Percentiles rank a stretch among this genome's conserved stretches.
Conservation (phyloP, 1,140 invertebrate species). For the Drosophila biarmipes region DNA sequence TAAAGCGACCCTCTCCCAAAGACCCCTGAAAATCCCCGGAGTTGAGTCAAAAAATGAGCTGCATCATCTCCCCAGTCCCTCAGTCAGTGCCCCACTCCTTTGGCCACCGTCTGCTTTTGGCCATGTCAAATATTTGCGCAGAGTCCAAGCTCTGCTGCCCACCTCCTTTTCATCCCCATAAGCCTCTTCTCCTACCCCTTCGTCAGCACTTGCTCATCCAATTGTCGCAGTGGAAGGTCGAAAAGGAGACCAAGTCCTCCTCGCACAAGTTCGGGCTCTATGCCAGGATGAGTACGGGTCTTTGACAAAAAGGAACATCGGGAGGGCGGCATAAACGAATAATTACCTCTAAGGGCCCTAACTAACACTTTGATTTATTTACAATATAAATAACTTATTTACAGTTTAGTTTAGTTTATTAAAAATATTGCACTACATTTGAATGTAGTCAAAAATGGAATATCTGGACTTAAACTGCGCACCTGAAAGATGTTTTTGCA, state of each 20-base stretch:
- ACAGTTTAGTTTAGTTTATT: too few species aligned
- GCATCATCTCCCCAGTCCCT: slow-evolving; percentile 1
- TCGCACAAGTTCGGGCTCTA: slow-evolving; percentile 16
- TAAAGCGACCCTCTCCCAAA: not conserved
- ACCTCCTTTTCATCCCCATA: slow-evolving; percentile 4
- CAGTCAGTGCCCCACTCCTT: not conserved
- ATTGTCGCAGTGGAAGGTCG: slow-evolving; percentile 37
- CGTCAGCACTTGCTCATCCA: slow-evolving; percentile 55
- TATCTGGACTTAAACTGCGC: too few species aligned
- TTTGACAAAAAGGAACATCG: slow-evolving; percentile 65
- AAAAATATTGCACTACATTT: too few species aligned
- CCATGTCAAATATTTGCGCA: slow-evolving; percentile 77
- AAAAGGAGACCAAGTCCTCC: slow-evolving; percentile 33
- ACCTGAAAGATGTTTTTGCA: too few species aligned
- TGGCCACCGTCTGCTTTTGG: slow-evolving; percentile 51
- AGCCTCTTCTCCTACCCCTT: slow-evolving; percentile 16
- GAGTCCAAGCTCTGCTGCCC: slow-evolving; percentile 48
- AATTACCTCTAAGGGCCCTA: not conserved
- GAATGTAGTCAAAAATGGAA: too few species aligned
- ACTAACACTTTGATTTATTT: too few species aligned
- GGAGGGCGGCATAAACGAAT: not conserved
- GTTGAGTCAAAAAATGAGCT: slow-evolving; percentile 69
- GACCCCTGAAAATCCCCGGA: slow-evolving; percentile 43
- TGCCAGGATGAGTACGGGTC: slow-evolving; percentile 3
- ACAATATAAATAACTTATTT: too few species aligned